Conservation (phyloP, 2,888 invertebrate genomes). For the Trileptium ribeirensis region DNA sequence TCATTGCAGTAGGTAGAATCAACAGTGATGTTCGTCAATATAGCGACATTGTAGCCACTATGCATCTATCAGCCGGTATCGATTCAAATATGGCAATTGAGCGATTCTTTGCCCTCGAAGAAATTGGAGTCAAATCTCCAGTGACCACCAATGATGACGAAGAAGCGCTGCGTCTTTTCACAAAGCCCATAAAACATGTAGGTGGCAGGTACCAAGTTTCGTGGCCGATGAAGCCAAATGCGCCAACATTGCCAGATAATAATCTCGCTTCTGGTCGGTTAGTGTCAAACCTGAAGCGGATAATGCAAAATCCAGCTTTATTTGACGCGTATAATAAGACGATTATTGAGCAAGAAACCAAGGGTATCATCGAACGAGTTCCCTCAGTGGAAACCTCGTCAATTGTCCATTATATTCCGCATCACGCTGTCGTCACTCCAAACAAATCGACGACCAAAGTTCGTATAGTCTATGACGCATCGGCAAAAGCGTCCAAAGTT, state of each 20-base stretch:
- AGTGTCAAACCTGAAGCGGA: neutral
- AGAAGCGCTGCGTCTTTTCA: neutral
- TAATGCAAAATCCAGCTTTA: neutral
- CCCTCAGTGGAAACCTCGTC: neutral
- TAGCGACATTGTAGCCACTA: neutral
- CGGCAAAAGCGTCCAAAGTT: conserved; percentile 20
- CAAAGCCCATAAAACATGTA: neutral
- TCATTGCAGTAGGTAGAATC: neutral
- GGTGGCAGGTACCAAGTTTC: neutral
- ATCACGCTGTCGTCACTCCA: conserved; percentile 31
- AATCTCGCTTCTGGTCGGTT: neutral
- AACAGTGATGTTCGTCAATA: too few species aligned
- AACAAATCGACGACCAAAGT: conserved; percentile 36
- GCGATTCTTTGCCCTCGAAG: neutral
- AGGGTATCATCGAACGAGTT: neutral
- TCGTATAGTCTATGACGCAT: conserved; percentile 40
- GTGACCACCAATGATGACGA: neutral
- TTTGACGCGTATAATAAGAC: neutral
- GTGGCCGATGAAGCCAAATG: neutral
- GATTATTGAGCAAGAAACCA: neutral
- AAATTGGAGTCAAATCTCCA: neutral
- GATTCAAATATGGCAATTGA: neutral
- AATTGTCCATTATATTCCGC: conserved; percentile 30
- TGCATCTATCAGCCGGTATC: neutral
- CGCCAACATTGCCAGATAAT: neutral